Base-by-base conservation (phyloP, 1,140 invertebrate species). In the Teleopsis dalmanni region DNA sequence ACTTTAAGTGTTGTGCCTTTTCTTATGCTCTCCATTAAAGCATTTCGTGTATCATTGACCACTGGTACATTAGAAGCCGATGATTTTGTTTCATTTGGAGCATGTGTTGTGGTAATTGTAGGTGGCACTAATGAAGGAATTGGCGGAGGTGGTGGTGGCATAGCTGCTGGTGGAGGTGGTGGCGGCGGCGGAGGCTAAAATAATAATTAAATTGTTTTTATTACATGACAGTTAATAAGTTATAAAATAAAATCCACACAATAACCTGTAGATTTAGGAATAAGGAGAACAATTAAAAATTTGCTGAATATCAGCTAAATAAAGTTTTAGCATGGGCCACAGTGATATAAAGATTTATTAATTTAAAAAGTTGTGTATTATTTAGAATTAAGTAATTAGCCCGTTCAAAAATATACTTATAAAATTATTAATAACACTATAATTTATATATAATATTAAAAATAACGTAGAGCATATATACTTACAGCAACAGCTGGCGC, bases 11-110 rank as follows among this genome's bases (percentile, higher is more conserved):
- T 66, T 23, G 75, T 77, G 23, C 87, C 87, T 58, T 73, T 79
- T 55, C 84, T 74, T 56, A 93, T 92, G 47, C 82, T 81, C 45
- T 87, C 82, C 80, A 93, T 79, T 4, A 94, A 77, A 29, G 81
- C 81, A 38, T 79, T 77, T 10, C 80, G 74, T 4, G 76, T 58
- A 70, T 87, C 83, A 2, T 56, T 40, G 34, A 54, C 54, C 6
- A 65, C 57, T 29, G 57, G 55, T 38, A 57, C 4, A 52, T 27
- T 42, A 10, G 45, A 50, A 10, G 46, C 29, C 10, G 54, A 38
- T n/a, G 53, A 48, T 41, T 54, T 63, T 22, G 47, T 57, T 51
- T 57, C 59, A 29, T 45, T 52, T 23, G 41, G 47, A 38, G 57
- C 50, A 37, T 60, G 56, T 27, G 58, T 51, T 21, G 67, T 57